Evolutionary conservation across 1,140 invertebrate species (phyloP), one percentile per base, ranked within the genome.

Genomic region (Chrysopa pallens): DNA sequence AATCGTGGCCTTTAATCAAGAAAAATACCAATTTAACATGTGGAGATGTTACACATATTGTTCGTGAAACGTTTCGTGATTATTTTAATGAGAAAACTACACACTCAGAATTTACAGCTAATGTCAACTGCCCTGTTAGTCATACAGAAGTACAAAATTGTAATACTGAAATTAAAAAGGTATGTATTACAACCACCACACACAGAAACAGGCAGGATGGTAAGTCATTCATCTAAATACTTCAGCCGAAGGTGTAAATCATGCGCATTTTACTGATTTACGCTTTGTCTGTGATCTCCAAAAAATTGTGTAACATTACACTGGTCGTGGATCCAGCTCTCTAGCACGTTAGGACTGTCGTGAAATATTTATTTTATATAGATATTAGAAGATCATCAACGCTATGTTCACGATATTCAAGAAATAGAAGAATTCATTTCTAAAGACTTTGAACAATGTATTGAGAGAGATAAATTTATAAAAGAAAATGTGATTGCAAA

Each of bases 21-120:
- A 15, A 44, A 42, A 39, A 29, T 38, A 36, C 39, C 3, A 36
- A 37, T 15, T 14, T 37, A 33, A 39, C 15, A 12, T 27, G n/a
- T 33, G 43, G 43, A 29, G 48, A 50, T 38, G 17, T 47, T 17
- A 35, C 43, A 11, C 42, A 42, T 6, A 14, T 47, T 15, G 23
- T 47, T 8, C 40, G 40, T 17, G 46, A 50, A 42, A 36, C 42
- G 7, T 50, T 50, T 15, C 45, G 47, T 39, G 27, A 47, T 42
- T 35, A 7, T 5, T 31, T 47, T n/a, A 28, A 29, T 27, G 15
- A 23, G 5, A 23, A 13, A 1, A 27, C 7, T 33, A 39, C 39
- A 15, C 23, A 40, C 13, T 36, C 46, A 4, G 33, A 23, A 23
- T 33, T 43, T 28, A 38, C 47, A n/a, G 36, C 46, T 15, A 42